These are phyloP conservation scores for Myrmophylax atrothorax DNA, from an alignment of 2,113 vertebrate genomes.

Conservation along the genomic window DNA sequence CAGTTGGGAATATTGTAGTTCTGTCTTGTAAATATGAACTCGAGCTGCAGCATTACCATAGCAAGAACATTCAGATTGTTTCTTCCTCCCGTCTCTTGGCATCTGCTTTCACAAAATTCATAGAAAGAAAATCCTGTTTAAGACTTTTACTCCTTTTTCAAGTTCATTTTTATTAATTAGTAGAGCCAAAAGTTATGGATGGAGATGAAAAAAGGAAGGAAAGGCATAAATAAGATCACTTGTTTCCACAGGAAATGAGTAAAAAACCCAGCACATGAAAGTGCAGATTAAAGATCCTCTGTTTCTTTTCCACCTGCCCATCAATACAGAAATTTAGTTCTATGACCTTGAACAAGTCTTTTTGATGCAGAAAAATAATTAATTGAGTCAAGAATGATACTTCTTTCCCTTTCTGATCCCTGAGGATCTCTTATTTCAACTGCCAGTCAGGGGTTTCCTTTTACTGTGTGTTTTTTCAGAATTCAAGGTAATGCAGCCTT, in stretches of 20 bases:
- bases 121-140: neutral
- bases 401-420: neutral
- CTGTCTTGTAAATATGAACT: neutral
- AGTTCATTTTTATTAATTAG: neutral
- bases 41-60: neutral
- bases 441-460: neutral
- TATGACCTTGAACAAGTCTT: neutral
- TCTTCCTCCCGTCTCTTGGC: neutral
- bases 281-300: neutral
- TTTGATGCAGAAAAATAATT: conserved; percentile 8
- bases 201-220: neutral
- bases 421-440: neutral
- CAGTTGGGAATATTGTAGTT: neutral
- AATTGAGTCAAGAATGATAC: neutral
- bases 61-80: neutral
- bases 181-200: neutral
- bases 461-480: neutral
- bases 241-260: neutral
- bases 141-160: neutral
- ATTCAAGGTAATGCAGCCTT: neutral
- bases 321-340: neutral
- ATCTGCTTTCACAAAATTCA: neutral
- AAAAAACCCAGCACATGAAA: neutral
- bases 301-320: neutral
- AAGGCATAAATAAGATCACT: neutral